A percentile compares a stretch with the other conserved stretches of the same genome.
Conservation (phyloP, 2,797 vertebrate species). For the Naso thynnoides region DNA sequence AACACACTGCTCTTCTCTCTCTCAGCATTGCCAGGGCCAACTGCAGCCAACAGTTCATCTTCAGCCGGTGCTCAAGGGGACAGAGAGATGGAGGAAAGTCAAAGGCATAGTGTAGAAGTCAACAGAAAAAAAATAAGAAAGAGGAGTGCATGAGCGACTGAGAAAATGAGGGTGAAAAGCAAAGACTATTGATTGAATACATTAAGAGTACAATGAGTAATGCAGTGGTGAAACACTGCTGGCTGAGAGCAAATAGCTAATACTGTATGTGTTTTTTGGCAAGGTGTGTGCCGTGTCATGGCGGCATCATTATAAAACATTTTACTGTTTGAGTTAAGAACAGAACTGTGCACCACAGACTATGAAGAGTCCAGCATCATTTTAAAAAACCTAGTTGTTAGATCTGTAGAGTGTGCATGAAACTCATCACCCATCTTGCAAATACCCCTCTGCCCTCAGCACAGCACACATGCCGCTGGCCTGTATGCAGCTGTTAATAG, state of each 20-base stretch:
- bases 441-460: not conserved
- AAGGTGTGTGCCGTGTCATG: not conserved
- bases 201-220: slow-evolving; percentile 60
- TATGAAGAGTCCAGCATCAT: not conserved
- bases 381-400: not conserved
- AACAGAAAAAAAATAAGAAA: slow-evolving; percentile 22
- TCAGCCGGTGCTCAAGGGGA: slow-evolving; percentile 46
- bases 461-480: slow-evolving; percentile 44
- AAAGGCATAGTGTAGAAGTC: slow-evolving; percentile 27
- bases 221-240: slow-evolving; percentile 41
- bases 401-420: not conserved
- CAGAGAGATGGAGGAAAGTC: slow-evolving; percentile 34
- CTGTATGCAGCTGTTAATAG: slow-evolving; percentile 66
- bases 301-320: slow-evolving; percentile 27
- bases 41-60: slow-evolving; percentile 64
- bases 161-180: slow-evolving; percentile 55
- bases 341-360: not conserved
- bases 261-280: slow-evolving; percentile 33
- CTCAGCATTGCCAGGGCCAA: slow-evolving; percentile 38
- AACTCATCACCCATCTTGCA: slow-evolving; percentile 4
- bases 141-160: slow-evolving; percentile 17
- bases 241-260: slow-evolving; percentile 37
- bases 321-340: not conserved
- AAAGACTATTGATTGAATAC: slow-evolving; percentile 66
- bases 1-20: slow-evolving; percentile 34